phyloP scores from a whole-genome alignment of 2,113 vertebrate genomes.

The Sialia sialis region DNA sequence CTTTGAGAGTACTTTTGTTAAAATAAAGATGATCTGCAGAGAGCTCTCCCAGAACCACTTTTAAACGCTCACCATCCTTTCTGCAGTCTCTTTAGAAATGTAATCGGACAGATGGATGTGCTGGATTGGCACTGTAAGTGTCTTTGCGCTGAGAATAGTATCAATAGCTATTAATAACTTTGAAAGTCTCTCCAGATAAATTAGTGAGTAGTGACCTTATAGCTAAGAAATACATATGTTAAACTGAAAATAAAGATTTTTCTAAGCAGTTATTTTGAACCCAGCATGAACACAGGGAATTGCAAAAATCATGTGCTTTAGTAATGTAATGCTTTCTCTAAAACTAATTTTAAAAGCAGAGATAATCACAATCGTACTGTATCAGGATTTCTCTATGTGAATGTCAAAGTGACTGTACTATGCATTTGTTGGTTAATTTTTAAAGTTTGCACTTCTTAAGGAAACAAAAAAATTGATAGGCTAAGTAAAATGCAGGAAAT shows the following conservation, averaged over 20 bases:
- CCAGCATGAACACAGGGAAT: not conserved
- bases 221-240: not conserved
- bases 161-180: slow-evolving; percentile 68
- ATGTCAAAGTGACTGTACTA: not conserved
- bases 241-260: not conserved
- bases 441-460: not conserved
- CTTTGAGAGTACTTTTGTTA: not conserved
- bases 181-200: slow-evolving; percentile 56
- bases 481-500: not conserved
- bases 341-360: not conserved
- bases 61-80: not conserved
- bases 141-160: slow-evolving; percentile 69
- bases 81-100: slow-evolving; percentile 48
- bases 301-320: not conserved
- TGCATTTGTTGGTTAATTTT: not conserved
- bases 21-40: not conserved
- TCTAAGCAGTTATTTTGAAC: not conserved
- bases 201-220: slow-evolving; percentile 28
- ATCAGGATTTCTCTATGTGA: not conserved
- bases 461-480: not conserved
- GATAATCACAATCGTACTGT: not conserved
- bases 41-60: not conserved
- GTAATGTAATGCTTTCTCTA: not conserved
- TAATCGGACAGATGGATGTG: slow-evolving; percentile 61
- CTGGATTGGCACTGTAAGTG: slow-evolving; percentile 68